Evolutionary conservation across 2,888 invertebrate genomes (phyloP).

Genomic region (Corbicula japonica): DNA sequence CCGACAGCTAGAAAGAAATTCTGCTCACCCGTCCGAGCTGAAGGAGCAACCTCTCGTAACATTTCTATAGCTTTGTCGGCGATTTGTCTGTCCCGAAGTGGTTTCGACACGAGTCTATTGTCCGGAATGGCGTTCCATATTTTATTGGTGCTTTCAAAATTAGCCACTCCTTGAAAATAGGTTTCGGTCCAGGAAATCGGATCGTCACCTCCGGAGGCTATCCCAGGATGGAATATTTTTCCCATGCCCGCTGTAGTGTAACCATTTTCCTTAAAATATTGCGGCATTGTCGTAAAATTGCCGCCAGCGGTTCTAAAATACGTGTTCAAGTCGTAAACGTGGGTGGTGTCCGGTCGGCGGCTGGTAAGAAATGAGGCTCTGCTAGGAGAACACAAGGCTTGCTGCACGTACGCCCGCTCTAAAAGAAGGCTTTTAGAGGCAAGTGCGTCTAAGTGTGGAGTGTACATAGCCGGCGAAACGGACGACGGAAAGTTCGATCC

Average conservation of each 20-base stretch:
- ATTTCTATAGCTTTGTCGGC: constrained; percentile 90
- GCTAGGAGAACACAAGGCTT: constrained; percentile 59
- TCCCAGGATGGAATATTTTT: constrained; percentile 54
- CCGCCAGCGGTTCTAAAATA: constrained; percentile 52
- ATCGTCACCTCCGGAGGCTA: constrained; percentile 51
- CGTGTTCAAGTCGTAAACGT: constrained; percentile 47
- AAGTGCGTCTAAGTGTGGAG: constrained; percentile 55
- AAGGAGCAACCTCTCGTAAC: constrained; percentile 85
- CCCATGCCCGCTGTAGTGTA: constrained; percentile 50
- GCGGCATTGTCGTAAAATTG: constrained; percentile 59
- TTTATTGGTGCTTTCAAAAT: constrained; percentile 18
- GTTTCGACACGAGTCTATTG: constrained; percentile 86
- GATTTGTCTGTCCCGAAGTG: constrained; percentile 93
- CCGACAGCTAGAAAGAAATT: constrained; percentile 94
- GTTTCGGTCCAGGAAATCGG: constrained; percentile 70
- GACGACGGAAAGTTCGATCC: constrained; percentile 32
- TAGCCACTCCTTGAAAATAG: constrained; percentile 48
- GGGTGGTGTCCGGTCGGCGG: constrained; percentile 62
- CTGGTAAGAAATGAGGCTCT: constrained; percentile 54
- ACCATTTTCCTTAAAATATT: constrained; percentile 58
- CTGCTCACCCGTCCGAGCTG: too few species aligned
- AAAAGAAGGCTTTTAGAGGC: constrained; percentile 51
- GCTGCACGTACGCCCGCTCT: constrained; percentile 53
- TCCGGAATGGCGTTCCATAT: constrained; percentile 67
- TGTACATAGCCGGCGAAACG: constrained; percentile 48